phyloP scores from a whole-genome alignment of 2,888 invertebrate species.

The Hypomecis punctinalis region DNA sequence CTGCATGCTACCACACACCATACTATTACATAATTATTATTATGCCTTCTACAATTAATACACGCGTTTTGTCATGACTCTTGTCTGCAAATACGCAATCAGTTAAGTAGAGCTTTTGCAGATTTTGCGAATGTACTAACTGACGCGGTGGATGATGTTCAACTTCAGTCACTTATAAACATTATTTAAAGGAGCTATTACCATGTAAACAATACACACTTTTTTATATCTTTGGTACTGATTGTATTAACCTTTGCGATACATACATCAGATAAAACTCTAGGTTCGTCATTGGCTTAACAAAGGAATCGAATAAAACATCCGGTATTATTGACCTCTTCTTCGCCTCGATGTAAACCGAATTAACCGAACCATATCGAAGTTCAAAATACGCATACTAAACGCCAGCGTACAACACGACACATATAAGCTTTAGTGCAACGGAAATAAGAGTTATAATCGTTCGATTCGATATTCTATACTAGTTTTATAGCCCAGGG shows the following conservation, averaged over 20 bases:
- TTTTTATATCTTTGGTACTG: too few species aligned
- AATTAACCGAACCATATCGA: slow-evolving; percentile 34
- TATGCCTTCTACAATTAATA: neutral
- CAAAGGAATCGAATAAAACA: slow-evolving; percentile 43
- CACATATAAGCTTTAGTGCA: slow-evolving; percentile 46
- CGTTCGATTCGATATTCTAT: slow-evolving; percentile 45
- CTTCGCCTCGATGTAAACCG: slow-evolving; percentile 36
- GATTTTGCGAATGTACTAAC: too few species aligned
- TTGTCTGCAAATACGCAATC: neutral
- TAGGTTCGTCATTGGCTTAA: slow-evolving; percentile 12
- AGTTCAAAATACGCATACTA: slow-evolving; percentile 29
- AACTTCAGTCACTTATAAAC: too few species aligned
- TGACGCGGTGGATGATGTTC: too few species aligned
- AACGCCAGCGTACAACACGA: slow-evolving; percentile 21
- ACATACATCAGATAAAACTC: neutral
- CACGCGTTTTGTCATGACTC: slow-evolving; percentile 1
- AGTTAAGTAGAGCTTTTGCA: neutral
- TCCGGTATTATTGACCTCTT: slow-evolving; percentile 58
- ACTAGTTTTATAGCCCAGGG: slow-evolving; percentile 57
- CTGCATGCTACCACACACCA: slow-evolving; percentile 2
- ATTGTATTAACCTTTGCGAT: too few species aligned
- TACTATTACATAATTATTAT: neutral
- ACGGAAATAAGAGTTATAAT: slow-evolving; percentile 56
- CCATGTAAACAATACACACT: too few species aligned
- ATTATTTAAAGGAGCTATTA: too few species aligned